phyloP scores from a whole-genome alignment of 2,113 vertebrate genomes.

The Festucalex cinctus region DNA sequence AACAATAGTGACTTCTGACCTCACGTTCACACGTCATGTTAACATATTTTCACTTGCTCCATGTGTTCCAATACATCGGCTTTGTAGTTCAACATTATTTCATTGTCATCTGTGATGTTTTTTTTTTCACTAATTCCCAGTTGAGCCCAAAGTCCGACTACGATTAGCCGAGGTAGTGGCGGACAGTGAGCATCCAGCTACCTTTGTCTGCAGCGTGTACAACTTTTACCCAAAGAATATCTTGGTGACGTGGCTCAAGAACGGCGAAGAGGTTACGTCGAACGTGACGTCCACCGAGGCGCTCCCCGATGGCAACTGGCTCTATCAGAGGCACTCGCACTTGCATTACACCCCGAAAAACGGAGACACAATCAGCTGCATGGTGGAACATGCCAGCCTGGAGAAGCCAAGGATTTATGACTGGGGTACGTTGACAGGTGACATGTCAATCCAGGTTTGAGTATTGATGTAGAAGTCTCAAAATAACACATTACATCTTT shows the following conservation, averaged over 20 bases:
- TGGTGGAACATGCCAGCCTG: conserved; percentile 41
- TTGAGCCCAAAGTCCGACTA: conserved; percentile 25
- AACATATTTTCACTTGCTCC: not conserved
- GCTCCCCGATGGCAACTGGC: conserved; percentile 43
- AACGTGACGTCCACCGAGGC: conserved; percentile 33
- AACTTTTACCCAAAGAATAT: conserved; percentile 57
- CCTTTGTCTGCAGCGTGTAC: conserved; percentile 35
- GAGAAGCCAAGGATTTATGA: conserved; percentile 8
- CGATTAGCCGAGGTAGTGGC: not conserved
- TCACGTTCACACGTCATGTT: no score
- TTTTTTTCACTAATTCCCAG: not conserved
- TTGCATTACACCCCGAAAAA: conserved; percentile 40
- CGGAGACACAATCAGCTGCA: conserved; percentile 41
- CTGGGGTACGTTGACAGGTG: conserved; percentile 38
- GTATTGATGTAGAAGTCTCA: no score
- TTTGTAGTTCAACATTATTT: not conserved
- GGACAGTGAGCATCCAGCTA: not conserved
- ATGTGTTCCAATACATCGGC: not conserved
- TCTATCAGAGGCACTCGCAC: conserved; percentile 45
- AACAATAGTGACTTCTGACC: no score
- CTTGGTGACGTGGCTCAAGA: conserved; percentile 46
- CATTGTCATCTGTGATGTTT: not conserved
- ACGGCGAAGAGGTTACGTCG: conserved; percentile 37
- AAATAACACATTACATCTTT: no score
- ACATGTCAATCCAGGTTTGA: no score